Conservation (phyloP, 1,140 invertebrate species). For the Dreissena rostriformis region DNA sequence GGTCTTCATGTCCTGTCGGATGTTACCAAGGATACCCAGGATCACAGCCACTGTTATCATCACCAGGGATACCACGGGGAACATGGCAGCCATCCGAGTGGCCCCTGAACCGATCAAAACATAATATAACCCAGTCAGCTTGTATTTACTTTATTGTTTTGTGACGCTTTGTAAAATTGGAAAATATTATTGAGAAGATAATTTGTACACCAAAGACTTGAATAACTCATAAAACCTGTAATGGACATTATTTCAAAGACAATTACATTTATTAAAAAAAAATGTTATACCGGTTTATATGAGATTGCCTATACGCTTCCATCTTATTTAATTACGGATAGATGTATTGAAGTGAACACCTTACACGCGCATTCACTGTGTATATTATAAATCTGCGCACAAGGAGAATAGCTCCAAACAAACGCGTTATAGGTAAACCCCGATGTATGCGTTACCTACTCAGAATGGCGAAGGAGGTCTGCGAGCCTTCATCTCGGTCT, state of each 20-base stretch:
- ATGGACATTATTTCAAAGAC: no score
- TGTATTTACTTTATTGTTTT: not conserved
- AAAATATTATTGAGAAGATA: no score
- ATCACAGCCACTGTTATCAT: slow-evolving; percentile 67
- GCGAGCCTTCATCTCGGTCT: slow-evolving; percentile 12
- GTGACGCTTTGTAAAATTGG: no score
- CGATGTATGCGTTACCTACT: slow-evolving; percentile 18
- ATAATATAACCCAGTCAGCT: not conserved
- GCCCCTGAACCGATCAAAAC: slow-evolving; percentile 61
- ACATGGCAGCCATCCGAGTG: slow-evolving; percentile 68
- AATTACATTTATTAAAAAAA: no score
- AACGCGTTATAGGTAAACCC: not conserved
- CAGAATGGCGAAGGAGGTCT: slow-evolving; percentile 45
- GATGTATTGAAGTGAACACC: no score
- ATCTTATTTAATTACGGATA: no score
- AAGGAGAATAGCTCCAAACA: not conserved
- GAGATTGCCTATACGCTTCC: no score
- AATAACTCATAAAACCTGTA: no score
- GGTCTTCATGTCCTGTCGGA: slow-evolving; percentile 68
- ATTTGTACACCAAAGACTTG: no score
- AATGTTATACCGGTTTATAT: no score
- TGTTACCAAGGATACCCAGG: slow-evolving; percentile 70
- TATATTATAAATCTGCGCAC: no score
- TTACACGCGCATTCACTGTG: no score
- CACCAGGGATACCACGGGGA: slow-evolving; percentile 68